A percentile compares a stretch with the other conserved stretches of the same genome.
Conservation (phyloP, 2,113 vertebrate species). For the Typhlomys cinereus region DNA sequence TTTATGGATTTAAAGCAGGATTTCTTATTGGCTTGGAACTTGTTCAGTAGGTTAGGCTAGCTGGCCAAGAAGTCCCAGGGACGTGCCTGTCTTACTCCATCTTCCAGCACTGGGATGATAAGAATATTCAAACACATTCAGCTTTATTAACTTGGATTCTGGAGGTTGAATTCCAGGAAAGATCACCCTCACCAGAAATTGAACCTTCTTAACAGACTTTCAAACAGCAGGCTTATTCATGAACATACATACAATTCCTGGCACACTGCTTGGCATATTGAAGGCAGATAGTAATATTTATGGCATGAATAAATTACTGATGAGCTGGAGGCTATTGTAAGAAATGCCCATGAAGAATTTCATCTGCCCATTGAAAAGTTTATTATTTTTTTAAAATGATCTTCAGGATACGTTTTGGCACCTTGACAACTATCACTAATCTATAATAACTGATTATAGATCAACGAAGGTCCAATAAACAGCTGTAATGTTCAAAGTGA, state of each 20-base stretch:
- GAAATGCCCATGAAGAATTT: neutral
- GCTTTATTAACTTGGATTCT: too few relatives aligned
- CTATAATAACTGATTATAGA: neutral
- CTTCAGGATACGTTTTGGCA: neutral
- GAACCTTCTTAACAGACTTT: neutral
- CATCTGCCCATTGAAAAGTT: neutral
- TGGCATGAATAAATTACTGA: neutral
- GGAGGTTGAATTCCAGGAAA: too few relatives aligned
- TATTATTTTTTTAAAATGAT: neutral
- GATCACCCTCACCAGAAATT: neutral
- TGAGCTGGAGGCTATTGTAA: neutral
- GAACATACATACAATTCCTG: neutral
- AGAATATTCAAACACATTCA: too few relatives aligned
- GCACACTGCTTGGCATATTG: neutral
- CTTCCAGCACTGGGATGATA: too few relatives aligned
- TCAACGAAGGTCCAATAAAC: neutral
- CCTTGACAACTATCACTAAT: neutral
- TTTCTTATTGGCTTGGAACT: too few relatives aligned
- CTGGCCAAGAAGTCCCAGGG: too few relatives aligned
- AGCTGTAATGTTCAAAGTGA: neutral
- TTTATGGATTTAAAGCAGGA: too few relatives aligned
- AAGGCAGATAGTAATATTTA: neutral
- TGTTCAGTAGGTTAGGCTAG: too few relatives aligned
- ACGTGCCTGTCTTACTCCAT: too few relatives aligned
- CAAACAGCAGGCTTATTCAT: neutral